A percentile compares a stretch with the other conserved stretches of the same genome.
These are phyloP conservation scores for Strigamia transsilvanica DNA, from an alignment of 2,888 invertebrate genomes.

Conservation along the genomic window DNA sequence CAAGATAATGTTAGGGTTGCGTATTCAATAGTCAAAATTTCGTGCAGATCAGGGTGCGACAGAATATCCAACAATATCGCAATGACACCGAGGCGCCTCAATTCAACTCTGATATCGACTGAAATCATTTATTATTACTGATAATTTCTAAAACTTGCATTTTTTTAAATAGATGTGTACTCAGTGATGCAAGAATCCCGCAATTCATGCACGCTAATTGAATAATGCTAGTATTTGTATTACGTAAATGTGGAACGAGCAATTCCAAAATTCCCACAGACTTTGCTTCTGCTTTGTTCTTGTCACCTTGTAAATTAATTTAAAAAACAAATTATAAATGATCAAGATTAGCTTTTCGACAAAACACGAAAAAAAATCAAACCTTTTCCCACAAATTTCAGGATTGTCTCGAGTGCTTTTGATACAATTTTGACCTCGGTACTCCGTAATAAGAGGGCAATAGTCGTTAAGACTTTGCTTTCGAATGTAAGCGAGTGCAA, in stretches of 20 bases:
- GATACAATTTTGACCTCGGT: not conserved
- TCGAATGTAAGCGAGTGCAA: conserved; percentile 17
- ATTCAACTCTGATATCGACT: conserved; percentile 3
- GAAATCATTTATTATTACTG: not conserved
- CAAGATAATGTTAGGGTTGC: conserved; percentile 26
- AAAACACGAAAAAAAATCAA: not conserved
- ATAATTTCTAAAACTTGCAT: not conserved
- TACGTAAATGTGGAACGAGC: not conserved
- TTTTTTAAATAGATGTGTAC: not conserved
- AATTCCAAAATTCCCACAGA: conserved; percentile 9
- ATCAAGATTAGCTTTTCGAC: not conserved
- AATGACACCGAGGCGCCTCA: conserved; percentile 24
- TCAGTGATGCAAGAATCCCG: not conserved
- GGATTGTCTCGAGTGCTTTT: not conserved
- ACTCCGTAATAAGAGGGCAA: not conserved
- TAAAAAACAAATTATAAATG: not conserved
- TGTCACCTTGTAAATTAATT: not conserved
- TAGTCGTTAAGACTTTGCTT: not conserved
- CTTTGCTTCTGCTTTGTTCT: conserved; percentile 23
- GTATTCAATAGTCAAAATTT: conserved; percentile 12
- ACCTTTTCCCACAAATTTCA: conserved; percentile 34
- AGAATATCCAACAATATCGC: not conserved
- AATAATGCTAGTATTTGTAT: not conserved
- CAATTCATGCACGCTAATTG: conserved; percentile 16
- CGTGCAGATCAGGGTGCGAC: not conserved